Percentiles rank a stretch among this genome's conserved stretches.
phyloP scores from a whole-genome alignment of 2,888 invertebrate species.

The Phortica okadai region DNA sequence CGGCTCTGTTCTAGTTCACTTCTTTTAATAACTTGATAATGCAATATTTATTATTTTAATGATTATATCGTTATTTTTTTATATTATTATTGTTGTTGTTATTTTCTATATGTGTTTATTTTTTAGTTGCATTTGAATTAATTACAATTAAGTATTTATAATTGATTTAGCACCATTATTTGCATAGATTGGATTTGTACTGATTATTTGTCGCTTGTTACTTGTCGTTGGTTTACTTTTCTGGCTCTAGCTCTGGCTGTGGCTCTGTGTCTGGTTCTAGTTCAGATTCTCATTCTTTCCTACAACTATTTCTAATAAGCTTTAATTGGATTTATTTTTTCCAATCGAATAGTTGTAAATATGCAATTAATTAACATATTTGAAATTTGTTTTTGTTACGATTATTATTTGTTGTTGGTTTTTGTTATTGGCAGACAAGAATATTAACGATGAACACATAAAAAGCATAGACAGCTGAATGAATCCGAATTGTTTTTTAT shows the following conservation, averaged over 20 bases:
- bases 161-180: slow-evolving; percentile 68
- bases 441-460: not conserved
- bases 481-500: slow-evolving; percentile 5
- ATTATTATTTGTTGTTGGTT: slow-evolving; percentile 16
- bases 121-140: slow-evolving; percentile 67
- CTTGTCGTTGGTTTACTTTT: not conserved
- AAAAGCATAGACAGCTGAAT: not conserved
- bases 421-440: not conserved
- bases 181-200: slow-evolving; percentile 41
- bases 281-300: not conserved
- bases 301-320: slow-evolving; percentile 21
- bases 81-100: slow-evolving; percentile 43
- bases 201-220: slow-evolving; percentile 1
- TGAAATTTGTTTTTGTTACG: slow-evolving; percentile 6
- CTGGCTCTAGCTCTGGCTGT: not conserved
- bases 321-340: slow-evolving; percentile 19
- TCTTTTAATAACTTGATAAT: slow-evolving; percentile 26
- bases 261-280: not conserved
- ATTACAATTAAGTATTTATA: slow-evolving; percentile 67
- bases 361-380: slow-evolving; percentile 13
- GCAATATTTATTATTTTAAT: not conserved
- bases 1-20: slow-evolving; percentile 28
- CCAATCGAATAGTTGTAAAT: slow-evolving; percentile 15
- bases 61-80: slow-evolving; percentile 23
- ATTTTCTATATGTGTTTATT: slow-evolving; percentile 48